Base-by-base conservation (phyloP, 2,888 invertebrate genomes). In the Platerodrilus igneus region DNA sequence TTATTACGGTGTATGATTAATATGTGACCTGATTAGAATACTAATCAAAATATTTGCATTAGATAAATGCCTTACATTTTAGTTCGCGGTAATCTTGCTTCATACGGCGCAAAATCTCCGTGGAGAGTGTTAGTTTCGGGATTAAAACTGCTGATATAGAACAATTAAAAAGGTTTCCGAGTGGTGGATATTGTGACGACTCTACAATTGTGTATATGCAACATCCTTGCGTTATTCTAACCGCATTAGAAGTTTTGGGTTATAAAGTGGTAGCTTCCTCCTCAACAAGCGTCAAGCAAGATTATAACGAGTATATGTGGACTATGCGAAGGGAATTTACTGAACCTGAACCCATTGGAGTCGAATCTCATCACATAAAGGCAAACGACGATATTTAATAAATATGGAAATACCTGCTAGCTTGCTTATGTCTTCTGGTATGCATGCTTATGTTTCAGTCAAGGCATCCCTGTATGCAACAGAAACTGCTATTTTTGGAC, bases 251-350 rank as follows among this genome's bases (percentile, higher is more conserved):
- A 76, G 87, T 89, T 42, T 75, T 91, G 53, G 89, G 89, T 31
- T 91, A 89, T 69, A 85, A 86, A 70, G 88, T 90, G 37, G 87
- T 90, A 31, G 87, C 89, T 39, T 88, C 88, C 9, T 87, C 88
- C 47, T 86, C 86, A 37, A 86, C 87, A 34, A 82, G 86, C 46
- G 85, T 88, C 14, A 87, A 87, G 66, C 87, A 87, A 68, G 87
- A 88, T 64, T 86, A 87, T 63, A 87, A 87, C 74, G 89, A 90
- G 64, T 89, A 89, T 59, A 88, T 89, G 85, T 90, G 90, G 90
- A 91, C 90, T 69, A 86, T 90, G 86, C 81, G 88, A 73, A 87
- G 86, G 66, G 88, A 89, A 57, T 89, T 89, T 66, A 74, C 80
- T 23, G 86, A 86, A 59, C 88, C 87, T 37, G 89, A 90, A 66